A percentile compares a stretch with the other conserved stretches of the same genome.
Evolutionary conservation across 2,888 invertebrate genomes (phyloP).

Genomic region (Lepeophtheirus nordmannii): DNA sequence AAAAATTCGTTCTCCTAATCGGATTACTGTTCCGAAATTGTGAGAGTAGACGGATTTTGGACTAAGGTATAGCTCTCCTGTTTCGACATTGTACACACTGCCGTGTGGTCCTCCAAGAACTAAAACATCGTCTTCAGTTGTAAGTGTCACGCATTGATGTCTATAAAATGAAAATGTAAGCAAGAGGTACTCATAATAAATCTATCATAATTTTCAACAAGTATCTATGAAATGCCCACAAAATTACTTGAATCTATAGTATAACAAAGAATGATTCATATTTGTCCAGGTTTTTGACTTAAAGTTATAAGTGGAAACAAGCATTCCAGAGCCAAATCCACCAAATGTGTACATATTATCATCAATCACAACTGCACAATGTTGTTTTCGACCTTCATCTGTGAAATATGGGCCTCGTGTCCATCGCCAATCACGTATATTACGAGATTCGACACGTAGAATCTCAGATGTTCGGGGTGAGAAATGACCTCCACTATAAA

Average conservation of each 20-base stretch:
- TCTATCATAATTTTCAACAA: too few species aligned
- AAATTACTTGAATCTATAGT: neutral
- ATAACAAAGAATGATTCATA: neutral
- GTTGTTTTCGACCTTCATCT: neutral
- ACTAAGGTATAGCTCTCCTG: neutral
- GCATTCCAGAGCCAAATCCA: neutral
- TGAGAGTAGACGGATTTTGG: neutral
- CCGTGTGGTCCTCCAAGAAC: neutral
- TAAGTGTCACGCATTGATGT: neutral
- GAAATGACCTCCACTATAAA: slow-evolving; percentile 1
- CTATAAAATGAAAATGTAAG: too few species aligned
- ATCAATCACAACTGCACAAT: neutral
- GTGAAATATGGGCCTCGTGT: neutral
- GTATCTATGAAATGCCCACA: too few species aligned
- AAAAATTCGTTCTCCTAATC: neutral
- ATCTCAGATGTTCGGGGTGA: neutral
- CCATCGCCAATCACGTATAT: neutral
- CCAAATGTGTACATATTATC: neutral
- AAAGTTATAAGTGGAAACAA: neutral
- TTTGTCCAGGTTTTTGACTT: neutral
- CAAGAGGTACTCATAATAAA: too few species aligned
- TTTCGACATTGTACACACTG: neutral
- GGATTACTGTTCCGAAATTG: neutral
- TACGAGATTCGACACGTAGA: neutral
- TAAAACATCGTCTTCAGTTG: neutral